Conservation (phyloP, 64 coral and sea anemone genomes). For the Pocillopora verrucosa region DNA sequence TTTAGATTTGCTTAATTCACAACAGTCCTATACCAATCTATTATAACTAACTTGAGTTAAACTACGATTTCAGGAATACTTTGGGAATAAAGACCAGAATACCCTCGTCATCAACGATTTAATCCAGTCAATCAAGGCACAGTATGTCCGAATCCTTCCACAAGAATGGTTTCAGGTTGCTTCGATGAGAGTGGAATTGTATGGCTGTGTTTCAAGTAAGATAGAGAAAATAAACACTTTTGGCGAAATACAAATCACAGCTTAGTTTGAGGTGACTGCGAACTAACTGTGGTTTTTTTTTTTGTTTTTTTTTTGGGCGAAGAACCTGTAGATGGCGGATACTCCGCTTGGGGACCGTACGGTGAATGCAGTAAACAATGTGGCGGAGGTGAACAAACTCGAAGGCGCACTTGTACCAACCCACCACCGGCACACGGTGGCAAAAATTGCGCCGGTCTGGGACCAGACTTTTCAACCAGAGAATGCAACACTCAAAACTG, state of each 20-base stretch:
- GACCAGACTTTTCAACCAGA: conserved; percentile 30
- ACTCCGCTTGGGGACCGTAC: conserved; percentile 13
- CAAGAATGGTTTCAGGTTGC: background rate
- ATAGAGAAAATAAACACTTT: no score
- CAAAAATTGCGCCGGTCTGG: conserved; percentile 11
- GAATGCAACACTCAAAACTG: conserved; percentile 57
- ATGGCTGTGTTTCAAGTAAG: conserved; percentile 24
- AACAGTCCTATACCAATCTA: no score
- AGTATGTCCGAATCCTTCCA: conserved; percentile 24
- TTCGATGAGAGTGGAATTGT: conserved; percentile 28
- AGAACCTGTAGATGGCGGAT: conserved; percentile 21
- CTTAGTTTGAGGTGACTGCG: no score
- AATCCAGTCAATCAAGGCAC: background rate
- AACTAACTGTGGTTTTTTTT: background rate
- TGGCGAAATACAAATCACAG: no score
- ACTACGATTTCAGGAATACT: background rate
- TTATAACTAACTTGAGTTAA: background rate
- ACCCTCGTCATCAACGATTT: background rate
- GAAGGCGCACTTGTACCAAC: conserved; percentile 52
- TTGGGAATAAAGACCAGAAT: background rate
- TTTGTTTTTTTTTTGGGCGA: conserved; percentile 4
- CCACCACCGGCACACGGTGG: conserved; percentile 21
- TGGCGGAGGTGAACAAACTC: background rate
- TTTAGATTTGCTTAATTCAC: no score
- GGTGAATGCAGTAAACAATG: conserved; percentile 11